phyloP scores from a whole-genome alignment of 2,888 invertebrate species.

The Gibbula magus region DNA sequence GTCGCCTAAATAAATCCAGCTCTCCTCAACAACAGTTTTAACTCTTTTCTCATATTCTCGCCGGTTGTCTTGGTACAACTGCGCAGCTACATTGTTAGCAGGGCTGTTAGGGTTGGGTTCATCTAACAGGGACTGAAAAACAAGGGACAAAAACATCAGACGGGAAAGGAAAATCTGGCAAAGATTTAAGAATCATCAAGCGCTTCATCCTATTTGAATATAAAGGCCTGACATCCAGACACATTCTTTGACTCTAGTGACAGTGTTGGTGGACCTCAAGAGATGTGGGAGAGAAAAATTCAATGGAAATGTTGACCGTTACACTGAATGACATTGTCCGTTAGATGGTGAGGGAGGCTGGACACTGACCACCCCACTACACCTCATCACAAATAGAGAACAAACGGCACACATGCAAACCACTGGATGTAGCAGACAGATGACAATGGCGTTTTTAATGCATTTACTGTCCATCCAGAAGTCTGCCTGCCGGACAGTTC shows the following conservation, averaged over 20 bases:
- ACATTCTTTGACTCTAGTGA: background rate
- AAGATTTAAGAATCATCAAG: background rate
- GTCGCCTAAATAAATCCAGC: conserved; percentile 81
- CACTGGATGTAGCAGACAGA: too few relatives aligned
- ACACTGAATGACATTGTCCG: conserved; percentile 16
- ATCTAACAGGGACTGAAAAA: conserved; percentile 95
- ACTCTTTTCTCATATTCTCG: conserved; percentile 99
- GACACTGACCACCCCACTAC: background rate
- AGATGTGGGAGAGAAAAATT: background rate
- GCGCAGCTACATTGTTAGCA: conserved; percentile 99
- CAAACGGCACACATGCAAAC: background rate
- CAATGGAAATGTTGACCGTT: conserved; percentile 8
- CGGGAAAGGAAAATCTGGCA: background rate
- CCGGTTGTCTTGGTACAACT: conserved; percentile 98
- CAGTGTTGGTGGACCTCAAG: background rate
- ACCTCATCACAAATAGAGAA: conserved; percentile 13
- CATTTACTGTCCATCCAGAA: background rate
- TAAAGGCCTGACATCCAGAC: too few relatives aligned
- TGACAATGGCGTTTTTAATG: background rate
- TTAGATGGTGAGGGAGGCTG: background rate
- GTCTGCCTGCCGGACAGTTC: conserved; percentile 8
- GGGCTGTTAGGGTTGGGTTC: conserved; percentile 99
- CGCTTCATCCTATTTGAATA: conserved; percentile 4
- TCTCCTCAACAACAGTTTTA: conserved; percentile 99
- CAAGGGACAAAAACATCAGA: conserved; percentile 9